Evolutionary conservation across 2,888 invertebrate species (phyloP), one percentile per base, ranked within the genome.

Genomic region (Steromphala cineraria): DNA sequence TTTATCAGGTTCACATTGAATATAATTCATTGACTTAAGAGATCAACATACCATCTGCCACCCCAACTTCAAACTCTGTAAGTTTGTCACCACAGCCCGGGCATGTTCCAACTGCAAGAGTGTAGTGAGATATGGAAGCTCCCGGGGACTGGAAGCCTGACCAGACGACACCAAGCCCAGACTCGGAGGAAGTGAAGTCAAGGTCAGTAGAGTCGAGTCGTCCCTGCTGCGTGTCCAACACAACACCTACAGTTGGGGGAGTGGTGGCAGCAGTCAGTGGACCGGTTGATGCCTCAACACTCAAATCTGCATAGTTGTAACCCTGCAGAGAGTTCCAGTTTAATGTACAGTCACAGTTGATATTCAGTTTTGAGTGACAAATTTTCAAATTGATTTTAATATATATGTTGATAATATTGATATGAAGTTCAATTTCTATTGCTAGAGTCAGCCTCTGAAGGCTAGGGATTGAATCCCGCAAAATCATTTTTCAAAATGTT

Each of bases 101-200:
- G 79, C 86, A 86, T 0, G 82, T 83, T 10, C 88, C 88, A 5
- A 86, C 79, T 17, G 80, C 80, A 17, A 87, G 79, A 21, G 36
- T 82, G 76, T 88, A 88, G 17, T 82, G 56, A 28, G 81, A 52
- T 15, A 88, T 81, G 10, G 82, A 62, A 0, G 85, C 78, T 31
- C 85, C 85, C 0, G 85, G 83, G 19, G 85, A 85, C 53, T 83
- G 55, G 67, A 87, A 87, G 17, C 87, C 87, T 46, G 75, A 71
- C 88, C 87, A 88, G 67, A 71, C 81, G 2, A 82, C 83, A 31
- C 75, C 67, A 10, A 88, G 7, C 19, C 24, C 52, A 1, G 53
- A 75, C 3, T 62, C 62, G 24, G n/a, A 28, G 31, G 75, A 56
- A 21, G 40, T 75, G 24, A 75, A 80, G 28, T 80, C 80, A 15